phyloP scores from a whole-genome alignment of 1,140 invertebrate genomes.

The Aleiodes sp. region DNA sequence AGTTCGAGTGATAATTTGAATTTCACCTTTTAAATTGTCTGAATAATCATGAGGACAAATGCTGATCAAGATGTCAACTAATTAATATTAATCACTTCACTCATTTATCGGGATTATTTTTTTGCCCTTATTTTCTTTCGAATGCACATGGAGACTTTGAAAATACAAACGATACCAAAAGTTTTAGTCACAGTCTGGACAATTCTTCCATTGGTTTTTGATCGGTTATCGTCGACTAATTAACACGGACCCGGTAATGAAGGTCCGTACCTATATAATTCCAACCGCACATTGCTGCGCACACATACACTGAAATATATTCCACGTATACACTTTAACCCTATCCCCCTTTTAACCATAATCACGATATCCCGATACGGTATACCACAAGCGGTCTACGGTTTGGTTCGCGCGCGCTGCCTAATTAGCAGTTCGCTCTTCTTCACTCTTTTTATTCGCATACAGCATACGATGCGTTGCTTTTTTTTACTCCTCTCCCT shows the following conservation, averaged over 20 bases:
- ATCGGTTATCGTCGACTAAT: slow-evolving; percentile 60
- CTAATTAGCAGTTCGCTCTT: slow-evolving; percentile 54
- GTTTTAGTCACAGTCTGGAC: background rate
- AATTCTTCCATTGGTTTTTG: slow-evolving; percentile 35
- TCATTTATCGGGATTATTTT: background rate
- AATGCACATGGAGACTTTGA: background rate
- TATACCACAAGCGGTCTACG: slow-evolving; percentile 26
- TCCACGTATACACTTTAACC: background rate
- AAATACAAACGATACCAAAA: background rate
- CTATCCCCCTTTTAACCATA: slow-evolving; percentile 43
- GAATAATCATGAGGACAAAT: background rate
- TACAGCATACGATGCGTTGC: background rate
- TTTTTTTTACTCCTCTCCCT: too few species aligned
- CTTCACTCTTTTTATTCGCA: slow-evolving; percentile 19
- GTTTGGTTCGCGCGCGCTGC: slow-evolving; percentile 45
- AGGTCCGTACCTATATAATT: slow-evolving; percentile 51
- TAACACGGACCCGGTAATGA: slow-evolving; percentile 62
- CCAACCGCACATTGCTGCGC: background rate
- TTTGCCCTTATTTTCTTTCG: background rate
- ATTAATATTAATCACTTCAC: slow-evolving; percentile 16
- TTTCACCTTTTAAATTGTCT: background rate
- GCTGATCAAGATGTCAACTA: background rate
- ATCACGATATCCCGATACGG: slow-evolving; percentile 54
- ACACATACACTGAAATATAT: background rate
- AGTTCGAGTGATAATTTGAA: too few species aligned